Base-by-base conservation (phyloP, 2,113 vertebrate species). In the Notarius quadriscutis region DNA sequence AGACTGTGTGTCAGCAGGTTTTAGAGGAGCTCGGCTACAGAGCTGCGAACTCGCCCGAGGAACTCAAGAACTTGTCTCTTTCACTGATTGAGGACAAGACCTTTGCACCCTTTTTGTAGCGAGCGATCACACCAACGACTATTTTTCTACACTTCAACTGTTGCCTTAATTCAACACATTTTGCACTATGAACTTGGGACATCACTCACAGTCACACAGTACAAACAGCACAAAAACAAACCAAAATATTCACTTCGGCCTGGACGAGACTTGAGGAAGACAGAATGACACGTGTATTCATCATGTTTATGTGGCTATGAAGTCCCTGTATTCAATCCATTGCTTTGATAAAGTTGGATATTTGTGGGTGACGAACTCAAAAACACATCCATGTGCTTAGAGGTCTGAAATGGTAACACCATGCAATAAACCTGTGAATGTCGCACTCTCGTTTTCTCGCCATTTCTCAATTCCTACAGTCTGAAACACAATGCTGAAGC, bases 81-180 rank as follows among this genome's bases (percentile, higher is more conserved):
- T 98, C 97, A 65, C 92, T 99, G 86, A 96, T 98, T 80, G 97
- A 99, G 92, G 96, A 98, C 89, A 96, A 95, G 92, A 96, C 94
- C 93, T 98, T 99, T 93, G 91, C 94, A 82, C 97, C 97, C 1
- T 97, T 97, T 95, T 96, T 95, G 87, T 97, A 96, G 96, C 89
- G 84, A 77, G 83, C 69, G 81, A 85, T 89, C 88, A 67, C 14
- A 86, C 83, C 62, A 84, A 86, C 89, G 87, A 69, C 84, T 91
- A 89, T 92, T 92, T 92, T 92, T 91, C 82, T 92, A 90, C 60
- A 62, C 89, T 91, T 87, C 87, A 89, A 89, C 80, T 67, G 88
- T 87, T 91, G 91, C 91, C 91, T 92, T 92, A 91, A 89, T 89
- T 84, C 58, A 63, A 89, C 58, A 91, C n/a, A 9, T 41, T 95